Conservation (phyloP, 2,888 invertebrate genomes). For the Sarcophaga caerulescens region DNA sequence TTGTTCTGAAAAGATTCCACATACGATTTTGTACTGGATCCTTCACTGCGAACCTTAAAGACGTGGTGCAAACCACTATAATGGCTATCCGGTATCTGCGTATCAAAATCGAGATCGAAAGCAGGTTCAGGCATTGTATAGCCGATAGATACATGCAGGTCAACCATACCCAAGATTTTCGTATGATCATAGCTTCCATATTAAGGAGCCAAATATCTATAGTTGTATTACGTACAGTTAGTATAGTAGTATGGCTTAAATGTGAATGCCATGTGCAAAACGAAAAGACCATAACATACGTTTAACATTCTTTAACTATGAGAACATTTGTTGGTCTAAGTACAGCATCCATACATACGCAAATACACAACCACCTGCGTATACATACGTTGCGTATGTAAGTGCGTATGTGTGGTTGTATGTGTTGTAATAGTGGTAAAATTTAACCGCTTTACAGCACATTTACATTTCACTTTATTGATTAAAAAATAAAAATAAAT, state of each 20-base stretch:
- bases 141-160: not conserved
- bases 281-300: conserved; percentile 23
- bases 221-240: conserved; percentile 35
- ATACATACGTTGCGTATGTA: not conserved
- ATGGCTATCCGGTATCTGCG: no score
- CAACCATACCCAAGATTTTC: no score
- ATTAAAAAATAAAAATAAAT: conserved; percentile 49
- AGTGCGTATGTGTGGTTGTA: conserved; percentile 43
- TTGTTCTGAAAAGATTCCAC: no score
- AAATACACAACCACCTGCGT: no score
- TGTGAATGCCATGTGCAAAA: conserved; percentile 40
- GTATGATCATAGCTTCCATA: no score
- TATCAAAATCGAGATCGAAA: no score
- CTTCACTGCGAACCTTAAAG: no score
- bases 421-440: conserved; percentile 55
- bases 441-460: conserved; percentile 67
- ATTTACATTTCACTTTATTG: conserved; percentile 68
- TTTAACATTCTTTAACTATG: conserved; percentile 44
- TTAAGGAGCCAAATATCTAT: not conserved
- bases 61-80: no score
- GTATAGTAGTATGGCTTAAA: conserved; percentile 30
- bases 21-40: no score
- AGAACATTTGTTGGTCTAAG: conserved; percentile 36
- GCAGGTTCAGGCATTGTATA: no score
- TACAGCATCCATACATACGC: not conserved